Evolutionary conservation across 2,113 vertebrate species (phyloP), one percentile per base, ranked within the genome.

Genomic region (Xenopus borealis): DNA sequence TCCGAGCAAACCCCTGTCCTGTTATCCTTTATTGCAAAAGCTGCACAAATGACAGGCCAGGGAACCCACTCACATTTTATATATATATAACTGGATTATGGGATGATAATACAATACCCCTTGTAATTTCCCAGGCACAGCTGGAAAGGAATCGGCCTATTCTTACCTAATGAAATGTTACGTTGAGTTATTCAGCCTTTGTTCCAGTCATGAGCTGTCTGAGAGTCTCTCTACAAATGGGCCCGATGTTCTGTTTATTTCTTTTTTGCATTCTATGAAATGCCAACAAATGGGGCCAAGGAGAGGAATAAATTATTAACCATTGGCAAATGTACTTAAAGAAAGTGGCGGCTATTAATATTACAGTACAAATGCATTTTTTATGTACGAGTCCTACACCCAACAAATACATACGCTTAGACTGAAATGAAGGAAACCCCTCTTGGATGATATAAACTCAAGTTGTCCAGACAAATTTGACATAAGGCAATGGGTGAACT

Each of bases 121-220:
- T 16, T 50, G 3, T 53, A 3, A 45, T 82, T 82, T 74, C 67
- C 8, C 81, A 99, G 97, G 71, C 86, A 16, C 78, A 78, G 7
- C 85, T 79, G 78, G 87, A 47, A 87, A 79, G 65, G 66, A 83
- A 11, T 0, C 27, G 0, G 20, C 62, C 0, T 91, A 87, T 72
- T 0, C 40, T 1, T 92, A 85, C 78, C 70, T 92, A 81, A 86
- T 99, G 85, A 98, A 91, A 83, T 89, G 86, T 80, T 91, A 95
- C 0, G 84, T 96, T 99, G 91, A 91, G 75, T 46, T 2, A 16
- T 10, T 33, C 20, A 16, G 33, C 33, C 33, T 40, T 40, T 69
- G 23, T 9, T 9, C n/a, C 3, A 18, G 18, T 19, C 55, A 58
- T 18, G 17, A 17, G 17, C 14, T 58, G 55, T 18, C 6, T 8